Evolutionary conservation across 2,888 invertebrate species (phyloP).

Genomic region (Coremacera marginata): DNA sequence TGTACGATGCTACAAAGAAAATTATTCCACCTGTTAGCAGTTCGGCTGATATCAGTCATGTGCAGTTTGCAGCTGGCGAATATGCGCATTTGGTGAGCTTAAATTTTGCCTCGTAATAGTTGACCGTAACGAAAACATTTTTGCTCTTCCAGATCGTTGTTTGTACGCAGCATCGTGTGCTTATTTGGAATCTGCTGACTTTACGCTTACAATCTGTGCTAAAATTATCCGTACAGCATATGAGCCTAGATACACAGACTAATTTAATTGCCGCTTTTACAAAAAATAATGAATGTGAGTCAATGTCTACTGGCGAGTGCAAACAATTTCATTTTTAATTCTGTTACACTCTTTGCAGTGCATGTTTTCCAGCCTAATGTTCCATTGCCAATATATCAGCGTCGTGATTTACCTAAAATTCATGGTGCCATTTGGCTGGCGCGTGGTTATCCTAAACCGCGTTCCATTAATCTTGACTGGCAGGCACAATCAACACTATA

Average conservation of each 20-base stretch:
- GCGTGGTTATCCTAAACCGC: constrained; percentile 68
- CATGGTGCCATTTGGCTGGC: constrained; percentile 74
- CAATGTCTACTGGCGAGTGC: background rate
- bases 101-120: background rate
- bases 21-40: constrained; percentile 50
- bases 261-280: constrained; percentile 77
- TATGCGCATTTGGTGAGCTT: constrained; percentile 61
- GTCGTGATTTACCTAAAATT: constrained; percentile 69
- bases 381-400: constrained; percentile 72
- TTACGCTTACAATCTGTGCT: constrained; percentile 74
- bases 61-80: constrained; percentile 66
- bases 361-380: constrained; percentile 75
- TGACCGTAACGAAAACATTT: background rate
- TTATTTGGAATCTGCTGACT: constrained; percentile 78
- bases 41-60: constrained; percentile 58
- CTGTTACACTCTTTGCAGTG: constrained; percentile 68
- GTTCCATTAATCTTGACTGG: constrained; percentile 72
- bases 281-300: constrained; percentile 73
- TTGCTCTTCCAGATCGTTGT: constrained; percentile 58
- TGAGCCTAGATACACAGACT: constrained; percentile 75
- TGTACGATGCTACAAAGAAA: background rate
- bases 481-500: constrained; percentile 74
- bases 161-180: constrained; percentile 71
- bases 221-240: constrained; percentile 63
- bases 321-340: background rate